A percentile compares a stretch with the other conserved stretches of the same genome.
These are phyloP conservation scores for Phrynocephalus versicolor DNA, from an alignment of 2,113 vertebrate species.

Conservation along the genomic window DNA sequence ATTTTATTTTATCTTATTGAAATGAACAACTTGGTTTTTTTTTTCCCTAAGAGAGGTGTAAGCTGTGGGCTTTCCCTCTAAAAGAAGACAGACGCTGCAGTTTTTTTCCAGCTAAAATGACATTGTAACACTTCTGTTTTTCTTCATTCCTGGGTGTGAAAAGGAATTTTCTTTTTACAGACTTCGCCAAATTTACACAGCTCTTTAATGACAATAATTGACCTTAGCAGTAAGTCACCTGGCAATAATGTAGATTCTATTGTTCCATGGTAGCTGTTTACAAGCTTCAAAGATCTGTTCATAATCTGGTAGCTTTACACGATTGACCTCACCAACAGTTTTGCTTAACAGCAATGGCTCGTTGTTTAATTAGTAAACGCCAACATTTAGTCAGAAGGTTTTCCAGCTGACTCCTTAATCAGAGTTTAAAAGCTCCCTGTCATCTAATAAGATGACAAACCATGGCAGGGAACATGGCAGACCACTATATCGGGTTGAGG, in stretches of 20 bases:
- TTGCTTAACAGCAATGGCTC: constrained; percentile 45
- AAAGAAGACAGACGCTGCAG: constrained; percentile 32
- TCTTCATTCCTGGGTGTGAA: constrained; percentile 49
- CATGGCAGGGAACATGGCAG: not conserved
- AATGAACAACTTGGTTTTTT: constrained; percentile 38
- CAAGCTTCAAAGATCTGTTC: constrained; percentile 43
- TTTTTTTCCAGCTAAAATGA: constrained; percentile 50
- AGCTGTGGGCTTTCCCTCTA: constrained; percentile 22
- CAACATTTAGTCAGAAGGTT: not conserved
- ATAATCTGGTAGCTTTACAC: constrained; percentile 38
- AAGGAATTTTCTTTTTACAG: constrained; percentile 36
- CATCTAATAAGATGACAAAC: not conserved
- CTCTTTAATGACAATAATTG: constrained; percentile 56
- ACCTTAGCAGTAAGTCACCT: constrained; percentile 55
- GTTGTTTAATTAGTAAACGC: constrained; percentile 43
- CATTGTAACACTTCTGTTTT: constrained; percentile 30
- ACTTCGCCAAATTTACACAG: constrained; percentile 61
- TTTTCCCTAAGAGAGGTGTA: no score
- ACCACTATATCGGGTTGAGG: not conserved
- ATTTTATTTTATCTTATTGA: no score
- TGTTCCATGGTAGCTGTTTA: constrained; percentile 50
- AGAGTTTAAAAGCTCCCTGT: constrained; percentile 25
- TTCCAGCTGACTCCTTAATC: not conserved
- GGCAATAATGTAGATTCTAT: constrained; percentile 53
- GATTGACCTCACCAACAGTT: constrained; percentile 55